Conservation (phyloP, 2,113 vertebrate genomes). For the Heptranchias perlo region DNA sequence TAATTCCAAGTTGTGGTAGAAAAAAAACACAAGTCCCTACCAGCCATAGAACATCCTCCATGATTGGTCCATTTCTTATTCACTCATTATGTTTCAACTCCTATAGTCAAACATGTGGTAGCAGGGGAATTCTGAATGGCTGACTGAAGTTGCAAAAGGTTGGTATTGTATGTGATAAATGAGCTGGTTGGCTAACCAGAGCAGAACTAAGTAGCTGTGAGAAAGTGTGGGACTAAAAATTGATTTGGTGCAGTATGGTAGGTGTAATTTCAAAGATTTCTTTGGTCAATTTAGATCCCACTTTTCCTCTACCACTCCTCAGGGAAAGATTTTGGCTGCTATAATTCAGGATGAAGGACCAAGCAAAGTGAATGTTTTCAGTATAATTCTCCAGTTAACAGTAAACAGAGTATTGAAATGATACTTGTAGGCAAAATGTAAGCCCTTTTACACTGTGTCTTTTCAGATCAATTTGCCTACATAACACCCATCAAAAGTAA, state of each 20-base stretch:
- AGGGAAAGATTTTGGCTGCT: background rate
- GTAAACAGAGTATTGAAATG: background rate
- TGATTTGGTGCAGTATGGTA: background rate
- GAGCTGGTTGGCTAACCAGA: background rate
- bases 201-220: background rate
- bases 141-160: background rate
- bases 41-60: too few species aligned
- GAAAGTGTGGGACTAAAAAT: background rate
- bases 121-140: background rate
- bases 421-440: background rate
- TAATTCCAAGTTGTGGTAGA: background rate
- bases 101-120: background rate
- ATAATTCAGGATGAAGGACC: background rate
- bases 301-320: background rate
- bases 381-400: background rate
- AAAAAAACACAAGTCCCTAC: background rate
- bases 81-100: background rate
- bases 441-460: background rate
- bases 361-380: slow-evolving; percentile 8
- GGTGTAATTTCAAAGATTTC: background rate
- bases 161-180: background rate
- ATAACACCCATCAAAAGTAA: background rate
- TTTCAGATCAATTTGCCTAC: background rate
- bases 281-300: slow-evolving; percentile 26
- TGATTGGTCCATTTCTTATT: background rate